Evolutionary conservation across 2,888 invertebrate genomes (phyloP), one percentile per base, ranked within the genome.

Genomic region (Pecten maximus): DNA sequence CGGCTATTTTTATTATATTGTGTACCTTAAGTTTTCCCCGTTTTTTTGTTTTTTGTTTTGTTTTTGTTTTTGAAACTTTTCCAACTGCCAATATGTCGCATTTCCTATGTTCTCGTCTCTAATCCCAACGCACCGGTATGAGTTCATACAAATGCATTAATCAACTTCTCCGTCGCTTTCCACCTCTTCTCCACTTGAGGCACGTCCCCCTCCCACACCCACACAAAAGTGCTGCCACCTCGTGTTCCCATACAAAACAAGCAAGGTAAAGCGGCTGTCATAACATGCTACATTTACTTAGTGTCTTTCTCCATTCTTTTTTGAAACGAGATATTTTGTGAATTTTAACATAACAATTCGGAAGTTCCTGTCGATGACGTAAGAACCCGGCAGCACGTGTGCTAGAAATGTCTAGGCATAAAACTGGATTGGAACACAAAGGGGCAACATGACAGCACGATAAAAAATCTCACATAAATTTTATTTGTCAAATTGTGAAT

Each of bases 121-220:
- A n/a, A n/a, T n/a, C 50, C 28, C 28, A 74, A 35, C 35, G 74
- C 23, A 28, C 74, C 35, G 74, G 15, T 23, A n/a, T 74, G 35
- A 35, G 74, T 74, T 28, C 74, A 74, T 74, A 74, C 74, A 74
- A 74, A 74, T 74, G 10, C 74, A 74, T 74, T 74, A 35, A 74
- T 74, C 74, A 74, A 74, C 35, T 19, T 54, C 16, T 54, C 28
- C 28, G 19, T 23, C n/a, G 23, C 23, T 60, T 35, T 23, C 74
- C 74, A 74, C 4, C 16, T 10, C 16, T 23, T 74, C 28, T 8
- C 28, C 74, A 74, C 74, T 74, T 35, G 16, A 74, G 15, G 12
- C 28, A 6, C 28, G 10, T 35, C 74, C 74, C 35, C 74, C 74
- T 35, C 35, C 28, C 74, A 28, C 74, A 35, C 74, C 74, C 74